Evolutionary conservation across 2,797 vertebrate genomes (phyloP).

Genomic region (Acropternis orthonyx): DNA sequence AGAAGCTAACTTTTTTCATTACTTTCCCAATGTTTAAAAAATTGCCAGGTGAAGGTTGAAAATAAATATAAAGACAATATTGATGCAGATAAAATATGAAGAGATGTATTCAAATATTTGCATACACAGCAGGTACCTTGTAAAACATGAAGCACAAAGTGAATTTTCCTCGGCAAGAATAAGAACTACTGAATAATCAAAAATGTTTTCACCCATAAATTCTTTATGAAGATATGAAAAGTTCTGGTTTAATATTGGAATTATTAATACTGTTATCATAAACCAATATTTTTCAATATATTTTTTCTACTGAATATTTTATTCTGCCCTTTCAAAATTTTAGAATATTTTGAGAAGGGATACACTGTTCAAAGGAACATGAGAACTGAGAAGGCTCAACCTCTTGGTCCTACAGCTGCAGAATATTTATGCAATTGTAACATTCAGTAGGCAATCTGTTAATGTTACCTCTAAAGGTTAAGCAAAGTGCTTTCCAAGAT

Average conservation of each 20-base stretch:
- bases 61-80: neutral
- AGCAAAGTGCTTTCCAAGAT: neutral
- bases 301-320: conserved; percentile 13
- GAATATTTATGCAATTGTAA: neutral
- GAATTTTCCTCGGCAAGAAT: neutral
- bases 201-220: conserved; percentile 26
- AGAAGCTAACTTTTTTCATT: neutral
- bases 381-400: neutral
- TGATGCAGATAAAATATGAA: neutral
- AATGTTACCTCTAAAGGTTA: neutral
- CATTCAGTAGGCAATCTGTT: neutral
- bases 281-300: neutral
- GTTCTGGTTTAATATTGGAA: neutral
- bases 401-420: neutral
- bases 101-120: conserved; percentile 2
- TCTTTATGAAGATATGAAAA: conserved; percentile 41
- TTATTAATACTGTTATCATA: conserved; percentile 8
- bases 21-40: neutral
- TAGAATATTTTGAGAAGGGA: neutral
- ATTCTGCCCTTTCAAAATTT: neutral
- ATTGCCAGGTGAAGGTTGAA: neutral
- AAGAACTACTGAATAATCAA: neutral
- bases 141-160: neutral
- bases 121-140: neutral
- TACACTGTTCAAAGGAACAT: neutral